Percentiles rank a stretch among this genome's conserved stretches.
Conservation (phyloP, 2,888 invertebrate species). For the Zootermopsis nevadensis region DNA sequence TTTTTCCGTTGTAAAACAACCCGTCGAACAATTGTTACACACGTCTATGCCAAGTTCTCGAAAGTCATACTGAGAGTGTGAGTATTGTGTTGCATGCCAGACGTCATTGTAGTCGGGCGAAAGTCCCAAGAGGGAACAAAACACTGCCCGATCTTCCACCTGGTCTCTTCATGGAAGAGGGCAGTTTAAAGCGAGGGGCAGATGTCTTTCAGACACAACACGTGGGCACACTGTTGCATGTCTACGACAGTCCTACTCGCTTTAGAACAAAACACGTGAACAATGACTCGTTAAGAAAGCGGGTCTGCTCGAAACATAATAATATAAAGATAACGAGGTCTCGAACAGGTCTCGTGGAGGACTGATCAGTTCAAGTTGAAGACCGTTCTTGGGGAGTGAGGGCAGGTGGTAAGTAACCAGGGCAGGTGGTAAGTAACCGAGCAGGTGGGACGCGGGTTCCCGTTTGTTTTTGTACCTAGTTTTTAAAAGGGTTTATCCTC, state of each 20-base stretch:
- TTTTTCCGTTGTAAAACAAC: too few relatives aligned
- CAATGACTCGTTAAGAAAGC: background rate
- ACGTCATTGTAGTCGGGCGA: background rate
- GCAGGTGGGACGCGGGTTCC: background rate
- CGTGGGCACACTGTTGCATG: background rate
- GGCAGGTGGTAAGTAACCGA: slow-evolving; percentile 8
- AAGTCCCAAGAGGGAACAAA: background rate
- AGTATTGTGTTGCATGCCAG: background rate
- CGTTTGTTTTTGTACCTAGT: too few relatives aligned
- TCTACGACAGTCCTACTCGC: background rate
- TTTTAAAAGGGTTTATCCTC: background rate
- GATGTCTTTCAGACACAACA: slow-evolving; percentile 25
- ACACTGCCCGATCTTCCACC: background rate
- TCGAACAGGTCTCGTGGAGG: background rate
- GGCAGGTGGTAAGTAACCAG: background rate
- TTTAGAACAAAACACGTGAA: background rate
- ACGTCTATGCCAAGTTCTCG: background rate
- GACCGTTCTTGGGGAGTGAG: background rate
- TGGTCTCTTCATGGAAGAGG: background rate
- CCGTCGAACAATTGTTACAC: background rate
- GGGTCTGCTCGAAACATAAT: background rate
- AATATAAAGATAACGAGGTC: background rate
- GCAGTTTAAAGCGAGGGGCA: slow-evolving; percentile 6
- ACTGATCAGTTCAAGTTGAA: background rate
- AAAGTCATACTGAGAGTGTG: background rate